Conservation (phyloP, 2,113 vertebrate species). For the Sclerurus mexicanus region DNA sequence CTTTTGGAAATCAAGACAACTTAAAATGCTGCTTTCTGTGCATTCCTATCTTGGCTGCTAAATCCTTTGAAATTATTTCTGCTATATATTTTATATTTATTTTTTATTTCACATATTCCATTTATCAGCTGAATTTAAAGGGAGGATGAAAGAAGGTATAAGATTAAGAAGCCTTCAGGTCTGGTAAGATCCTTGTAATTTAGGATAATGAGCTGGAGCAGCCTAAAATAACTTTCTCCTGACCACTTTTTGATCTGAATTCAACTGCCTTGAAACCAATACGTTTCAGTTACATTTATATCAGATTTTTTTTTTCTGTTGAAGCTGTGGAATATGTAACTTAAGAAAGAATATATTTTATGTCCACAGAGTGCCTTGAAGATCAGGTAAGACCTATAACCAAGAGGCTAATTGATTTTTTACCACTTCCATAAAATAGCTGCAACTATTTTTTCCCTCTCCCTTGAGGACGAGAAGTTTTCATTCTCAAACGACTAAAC, state of each 20-base stretch:
- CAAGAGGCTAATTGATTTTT: constrained; percentile 27
- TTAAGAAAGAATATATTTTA: background rate
- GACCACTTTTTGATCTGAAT: background rate
- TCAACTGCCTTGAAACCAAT: background rate
- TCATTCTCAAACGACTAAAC: constrained; percentile 76
- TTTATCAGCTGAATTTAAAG: background rate
- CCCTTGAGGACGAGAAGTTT: constrained; percentile 73
- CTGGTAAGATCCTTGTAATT: background rate
- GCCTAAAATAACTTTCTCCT: background rate
- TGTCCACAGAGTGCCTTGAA: background rate
- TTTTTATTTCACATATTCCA: constrained; percentile 11
- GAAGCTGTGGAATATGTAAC: background rate
- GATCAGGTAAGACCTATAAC: constrained; percentile 29
- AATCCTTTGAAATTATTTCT: constrained; percentile 44
- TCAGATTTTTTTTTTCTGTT: background rate
- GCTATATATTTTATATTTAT: background rate
- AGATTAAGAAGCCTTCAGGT: background rate
- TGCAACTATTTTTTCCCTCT: background rate
- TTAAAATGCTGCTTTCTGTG: constrained; percentile 54
- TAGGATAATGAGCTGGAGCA: background rate
- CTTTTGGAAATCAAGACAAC: constrained; percentile 67
- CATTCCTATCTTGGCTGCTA: background rate
- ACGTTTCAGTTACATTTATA: background rate
- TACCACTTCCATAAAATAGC: constrained; percentile 59
- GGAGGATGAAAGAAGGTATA: background rate